Evolutionary conservation across 2,797 vertebrate species (phyloP), one percentile per base, ranked within the genome.

Genomic region (Hemibagrus guttatus): DNA sequence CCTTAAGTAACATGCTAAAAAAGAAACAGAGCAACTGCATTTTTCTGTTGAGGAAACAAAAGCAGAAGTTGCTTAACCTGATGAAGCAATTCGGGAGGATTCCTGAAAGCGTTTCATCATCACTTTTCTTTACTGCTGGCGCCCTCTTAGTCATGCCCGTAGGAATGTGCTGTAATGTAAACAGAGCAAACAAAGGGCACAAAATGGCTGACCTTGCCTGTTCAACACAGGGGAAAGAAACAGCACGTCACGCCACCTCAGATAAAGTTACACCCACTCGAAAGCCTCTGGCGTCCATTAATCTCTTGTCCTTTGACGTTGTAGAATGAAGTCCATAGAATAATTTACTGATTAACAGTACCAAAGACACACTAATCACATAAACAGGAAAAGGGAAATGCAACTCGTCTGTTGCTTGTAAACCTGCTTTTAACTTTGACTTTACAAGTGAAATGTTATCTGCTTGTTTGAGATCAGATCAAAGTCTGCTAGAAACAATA

Each of bases 11-110:
- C 89, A 79, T 28, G 49, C 35, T 85, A 76, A 66, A 64, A 4
- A 59, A 42, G 35, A 31, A 26, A 23, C 39, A 68, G 85, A 82
- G 28, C 84, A 85, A 83, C 90, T 84, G 87, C 79, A 83, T 88
- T 90, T 90, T 89, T 92, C 28, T 82, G 88, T 88, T 87, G 86
- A 85, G 85, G 90, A 89, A 87, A 90, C 89, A 88, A 89, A 91
- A 91, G 90, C 89, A 89, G 87, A 90, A 92, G 84, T 89, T 90
- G 90, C 88, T 90, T 83, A 35, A 66, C 52, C 75, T 85, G 90
- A 88, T 86, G 86, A 90, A 9, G 85, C 87, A 91, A 90, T 85
- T 74, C 6, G 26, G 75, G 83, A 90, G 86, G 84, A 83, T 86
- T 72, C 84, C 87, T 83, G 76, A 85, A 84, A 85, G 19, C 39